Base-by-base conservation (phyloP, 2,797 vertebrate genomes). In the Betta splendens region DNA sequence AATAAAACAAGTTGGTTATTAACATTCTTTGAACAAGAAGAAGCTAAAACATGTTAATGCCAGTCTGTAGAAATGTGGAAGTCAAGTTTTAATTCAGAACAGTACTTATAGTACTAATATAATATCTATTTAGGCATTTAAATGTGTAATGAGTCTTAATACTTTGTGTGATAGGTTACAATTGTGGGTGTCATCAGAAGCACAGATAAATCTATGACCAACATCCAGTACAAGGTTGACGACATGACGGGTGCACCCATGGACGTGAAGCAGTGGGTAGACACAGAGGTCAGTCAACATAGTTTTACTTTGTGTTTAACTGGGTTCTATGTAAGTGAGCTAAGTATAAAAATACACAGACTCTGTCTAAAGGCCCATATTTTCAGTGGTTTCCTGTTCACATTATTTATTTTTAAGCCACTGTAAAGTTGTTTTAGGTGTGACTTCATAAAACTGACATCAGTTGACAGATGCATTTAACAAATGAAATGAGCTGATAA, bases 201-300 rank as follows among this genome's bases (percentile, higher is more conserved):
- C 65, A 94, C 94, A 0, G 97, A 99, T 81, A 99, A 99, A 52
- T 95, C 97, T 7, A 94, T 96, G 36, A 98, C 97, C 15, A 98
- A 98, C 75, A 95, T 99, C 50, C 93, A 98, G 55, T 99, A 99
- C 84, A 98, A 97, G 72, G 90, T 99, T 26, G 98, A 99, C 13
- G 98, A 99, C 78, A 98, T 98, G 97, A 98, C 97, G 0, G 89
- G 89, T 0, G 91, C 93, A 1, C 96, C 96, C 0, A 94, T 99
- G 95, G 96, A 98, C 0, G 93, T 99, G 33, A 92, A 97, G 77
- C 96, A 98, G 81, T 99, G 98, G 98, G 93, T 98, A 0, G 98
- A 99, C 75, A 95, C 94, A 0, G 98, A 99, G 76, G 98, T 98
- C 66, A 90, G 93, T 60, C 13, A 20, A 1, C 3, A 5, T 36